These are phyloP conservation scores for Ladona fulva DNA, from an alignment of 1,140 invertebrate species.

Conservation along the genomic window DNA sequence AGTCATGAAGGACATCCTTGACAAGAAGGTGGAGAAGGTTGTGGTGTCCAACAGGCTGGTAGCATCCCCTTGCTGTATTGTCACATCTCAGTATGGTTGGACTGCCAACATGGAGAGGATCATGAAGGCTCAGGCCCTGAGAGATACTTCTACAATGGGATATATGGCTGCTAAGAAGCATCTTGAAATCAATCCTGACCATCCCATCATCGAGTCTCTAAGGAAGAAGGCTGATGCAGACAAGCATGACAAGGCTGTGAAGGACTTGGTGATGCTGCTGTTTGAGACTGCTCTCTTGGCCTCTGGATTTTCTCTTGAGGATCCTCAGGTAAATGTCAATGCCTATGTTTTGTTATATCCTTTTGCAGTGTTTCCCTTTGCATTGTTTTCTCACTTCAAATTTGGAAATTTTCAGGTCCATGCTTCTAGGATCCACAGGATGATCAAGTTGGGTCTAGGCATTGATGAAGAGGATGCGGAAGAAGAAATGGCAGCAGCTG, in stretches of 20 bases:
- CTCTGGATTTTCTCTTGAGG: conserved; percentile 85
- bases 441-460: conserved; percentile 95
- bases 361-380: background rate
- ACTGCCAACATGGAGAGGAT: conserved; percentile 99
- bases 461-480: conserved; percentile 87
- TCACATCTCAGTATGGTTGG: conserved; percentile 98
- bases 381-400: too few relatives aligned
- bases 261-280: conserved; percentile 83
- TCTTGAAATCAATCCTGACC: conserved; percentile 95
- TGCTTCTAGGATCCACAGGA: conserved; percentile 73
- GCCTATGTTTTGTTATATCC: too few relatives aligned
- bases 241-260: conserved; percentile 95
- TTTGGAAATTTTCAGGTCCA: conserved; percentile 40
- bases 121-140: conserved; percentile 95
- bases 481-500: conserved; percentile 46
- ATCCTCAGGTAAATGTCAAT: conserved; percentile 56
- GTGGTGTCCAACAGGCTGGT: conserved; percentile 89
- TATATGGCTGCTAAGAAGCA: conserved; percentile 98
- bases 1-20: conserved; percentile 95
- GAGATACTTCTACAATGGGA: conserved; percentile 94
- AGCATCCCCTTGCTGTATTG: conserved; percentile 96
- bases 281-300: conserved; percentile 86
- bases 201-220: conserved; percentile 85
- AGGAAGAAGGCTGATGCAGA: conserved; percentile 86
- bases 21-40: conserved; percentile 97